Base-by-base conservation (phyloP, 2,888 invertebrate genomes). In the Xanthia icteritia region DNA sequence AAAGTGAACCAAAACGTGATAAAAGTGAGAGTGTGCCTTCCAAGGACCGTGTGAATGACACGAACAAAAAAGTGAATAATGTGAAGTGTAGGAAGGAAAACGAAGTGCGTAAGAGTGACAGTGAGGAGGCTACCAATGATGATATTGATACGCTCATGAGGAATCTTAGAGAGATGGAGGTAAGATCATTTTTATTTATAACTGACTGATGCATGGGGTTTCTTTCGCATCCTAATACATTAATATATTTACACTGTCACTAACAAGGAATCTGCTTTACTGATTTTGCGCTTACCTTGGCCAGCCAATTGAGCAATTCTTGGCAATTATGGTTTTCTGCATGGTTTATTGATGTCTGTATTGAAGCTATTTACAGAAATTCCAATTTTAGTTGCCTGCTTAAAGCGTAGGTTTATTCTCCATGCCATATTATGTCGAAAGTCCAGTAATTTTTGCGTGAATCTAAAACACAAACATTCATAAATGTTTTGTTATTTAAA, bases 161-260 rank as follows among this genome's bases (percentile, higher is more conserved):
- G 88, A 94, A 93, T 92, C 89, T 96, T 58, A 92, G 92, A 78
- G 96, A 96, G 72, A 94, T 96, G 94, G 94, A 95, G 95, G 96
- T 96, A 77, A 89, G 94, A 39, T 69, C 69, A 64, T 77, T 54
- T 48, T 67, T 56, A 58, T 31, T 78, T 45, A 39, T 56, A 23
- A 23, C 5, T 0, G 23, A 42, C 23, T 82, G 42, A 58, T 58
- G 82, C 76, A 64, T 78, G 78, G 13, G 75, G 15, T 20, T 61
- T 81, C 20, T 2, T 60, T 60, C 17, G 61, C 75, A 73, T 54
- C 73, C 39, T 23, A 17, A 8, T 93, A 23, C 5, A 23, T 15
- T 69, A 20, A 11, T 31, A 42, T 79, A 5, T 69, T n/a, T 39
- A 58, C 6, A 39, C 6, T 42, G 13, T 23, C 1, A 36, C n/a